phyloP scores from a whole-genome alignment of 2,888 invertebrate species.

The Hydropsyche betteni region DNA sequence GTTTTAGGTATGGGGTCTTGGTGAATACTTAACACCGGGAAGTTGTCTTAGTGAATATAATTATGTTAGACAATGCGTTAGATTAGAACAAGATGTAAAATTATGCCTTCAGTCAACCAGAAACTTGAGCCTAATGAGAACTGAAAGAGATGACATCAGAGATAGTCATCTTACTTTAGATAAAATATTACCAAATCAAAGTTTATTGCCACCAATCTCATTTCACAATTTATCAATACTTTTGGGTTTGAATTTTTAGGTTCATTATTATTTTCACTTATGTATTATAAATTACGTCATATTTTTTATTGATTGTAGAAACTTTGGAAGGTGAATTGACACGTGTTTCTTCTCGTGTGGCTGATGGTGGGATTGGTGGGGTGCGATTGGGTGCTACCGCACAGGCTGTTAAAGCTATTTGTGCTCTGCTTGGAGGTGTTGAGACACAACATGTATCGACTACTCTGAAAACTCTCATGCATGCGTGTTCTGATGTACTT shows the following conservation, averaged over 20 bases:
- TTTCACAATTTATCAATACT: constrained; percentile 87
- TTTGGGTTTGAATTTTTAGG: constrained; percentile 66
- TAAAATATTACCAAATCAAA: constrained; percentile 78
- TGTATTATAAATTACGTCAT: constrained; percentile 22
- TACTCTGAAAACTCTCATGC: constrained; percentile 73
- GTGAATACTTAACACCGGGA: constrained; percentile 88
- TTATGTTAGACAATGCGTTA: constrained; percentile 92
- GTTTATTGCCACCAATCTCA: constrained; percentile 76
- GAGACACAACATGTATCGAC: constrained; percentile 89
- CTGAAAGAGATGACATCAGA: constrained; percentile 82
- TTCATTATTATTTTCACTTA: background rate
- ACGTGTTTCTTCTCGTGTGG: constrained; percentile 73
- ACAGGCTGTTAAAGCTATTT: constrained; percentile 93
- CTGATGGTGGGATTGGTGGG: constrained; percentile 65
- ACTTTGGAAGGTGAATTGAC: constrained; percentile 85
- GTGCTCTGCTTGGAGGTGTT: constrained; percentile 86
- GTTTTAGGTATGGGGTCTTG: constrained; percentile 83
- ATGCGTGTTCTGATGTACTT: constrained; percentile 67
- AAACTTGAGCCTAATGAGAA: constrained; percentile 76
- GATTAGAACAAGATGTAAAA: constrained; percentile 87
- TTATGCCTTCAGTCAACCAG: constrained; percentile 73
- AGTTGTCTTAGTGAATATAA: constrained; percentile 89
- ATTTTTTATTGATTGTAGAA: constrained; percentile 63
- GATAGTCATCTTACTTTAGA: constrained; percentile 80
- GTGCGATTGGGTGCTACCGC: constrained; percentile 71